Evolutionary conservation across 2,888 invertebrate genomes (phyloP).

Genomic region (Cryptus armator): DNA sequence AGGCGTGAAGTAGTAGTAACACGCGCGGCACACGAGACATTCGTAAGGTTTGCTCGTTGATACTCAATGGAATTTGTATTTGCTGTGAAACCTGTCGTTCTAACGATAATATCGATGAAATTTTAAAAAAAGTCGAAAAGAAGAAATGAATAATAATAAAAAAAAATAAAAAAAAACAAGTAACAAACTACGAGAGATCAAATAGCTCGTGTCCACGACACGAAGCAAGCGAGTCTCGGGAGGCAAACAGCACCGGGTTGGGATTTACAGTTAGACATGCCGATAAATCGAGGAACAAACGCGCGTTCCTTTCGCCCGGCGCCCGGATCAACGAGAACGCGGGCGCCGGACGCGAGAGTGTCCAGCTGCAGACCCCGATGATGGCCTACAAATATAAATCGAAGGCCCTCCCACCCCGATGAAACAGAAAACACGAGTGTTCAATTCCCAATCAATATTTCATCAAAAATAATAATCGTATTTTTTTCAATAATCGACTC

Average conservation of each 20-base stretch:
- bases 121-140: neutral
- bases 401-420: conserved; percentile 39
- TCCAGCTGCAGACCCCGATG: conserved; percentile 52
- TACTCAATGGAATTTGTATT: conserved; percentile 57
- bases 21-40: neutral
- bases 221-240: conserved; percentile 23
- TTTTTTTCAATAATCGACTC: neutral
- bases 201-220: conserved; percentile 35
- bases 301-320: conserved; percentile 75
- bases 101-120: conserved; percentile 17
- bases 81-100: conserved; percentile 52
- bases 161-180: conserved; percentile 5
- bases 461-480: conserved; percentile 55
- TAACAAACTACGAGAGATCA: conserved; percentile 34
- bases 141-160: conserved; percentile 4
- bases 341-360: conserved; percentile 65
- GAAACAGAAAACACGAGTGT: conserved; percentile 74
- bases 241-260: conserved; percentile 34
- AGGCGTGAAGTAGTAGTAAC: conserved; percentile 9
- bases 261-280: conserved; percentile 77
- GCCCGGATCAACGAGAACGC: conserved; percentile 70
- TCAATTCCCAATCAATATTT: conserved; percentile 29
- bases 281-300: conserved; percentile 70
- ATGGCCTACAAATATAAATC: conserved; percentile 60
- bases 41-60: neutral